phyloP scores from a whole-genome alignment of 2,888 invertebrate species.

The Pachymerium ferrugineum region DNA sequence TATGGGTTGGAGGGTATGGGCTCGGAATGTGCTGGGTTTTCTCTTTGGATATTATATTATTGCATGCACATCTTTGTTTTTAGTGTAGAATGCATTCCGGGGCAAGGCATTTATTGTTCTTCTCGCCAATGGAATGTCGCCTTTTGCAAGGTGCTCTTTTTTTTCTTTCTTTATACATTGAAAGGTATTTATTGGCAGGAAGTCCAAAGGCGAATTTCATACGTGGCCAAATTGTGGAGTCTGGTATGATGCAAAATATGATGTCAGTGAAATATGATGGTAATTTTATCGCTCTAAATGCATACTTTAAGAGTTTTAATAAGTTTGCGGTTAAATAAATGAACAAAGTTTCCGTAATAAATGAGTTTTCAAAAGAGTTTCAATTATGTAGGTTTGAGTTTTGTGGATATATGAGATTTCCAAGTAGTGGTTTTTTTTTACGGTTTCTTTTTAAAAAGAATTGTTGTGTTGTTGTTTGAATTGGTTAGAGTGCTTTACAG shows the following conservation, averaged over 20 bases:
- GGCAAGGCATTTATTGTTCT: slow-evolving; percentile 1
- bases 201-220: slow-evolving; percentile 13
- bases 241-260: not conserved
- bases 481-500: not conserved
- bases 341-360: not conserved
- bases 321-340: not conserved
- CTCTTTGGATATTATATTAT: slow-evolving; percentile 1
- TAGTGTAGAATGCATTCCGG: not conserved
- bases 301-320: not conserved
- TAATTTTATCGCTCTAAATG: not conserved
- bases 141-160: not conserved
- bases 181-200: slow-evolving; percentile 3
- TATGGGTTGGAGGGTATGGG: not conserved
- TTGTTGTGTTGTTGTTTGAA: not conserved
- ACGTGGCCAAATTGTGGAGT: not conserved
- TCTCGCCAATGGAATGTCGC: not conserved
- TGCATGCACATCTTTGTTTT: not conserved
- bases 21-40: not conserved
- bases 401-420: too few relatives aligned
- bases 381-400: not conserved
- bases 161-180: too few relatives aligned
- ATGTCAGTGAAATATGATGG: not conserved
- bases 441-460: not conserved
- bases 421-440: not conserved
- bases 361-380: too few relatives aligned